phyloP scores from a whole-genome alignment of 1,140 invertebrate species.

The Galleria mellonella region DNA sequence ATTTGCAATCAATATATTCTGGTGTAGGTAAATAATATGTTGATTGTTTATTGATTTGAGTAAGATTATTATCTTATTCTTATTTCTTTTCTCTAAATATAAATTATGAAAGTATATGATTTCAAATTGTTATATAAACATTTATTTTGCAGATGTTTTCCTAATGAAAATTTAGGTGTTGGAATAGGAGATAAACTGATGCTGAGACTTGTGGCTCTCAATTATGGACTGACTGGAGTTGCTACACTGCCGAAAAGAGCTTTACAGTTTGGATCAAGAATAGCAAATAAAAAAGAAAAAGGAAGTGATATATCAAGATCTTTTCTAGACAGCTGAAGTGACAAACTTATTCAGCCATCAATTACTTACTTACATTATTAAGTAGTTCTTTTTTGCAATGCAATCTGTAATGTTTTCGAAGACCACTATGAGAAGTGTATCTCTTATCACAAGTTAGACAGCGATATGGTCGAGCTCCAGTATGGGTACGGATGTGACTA shows the following conservation, averaged over 20 bases:
- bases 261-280: slow-evolving; percentile 98
- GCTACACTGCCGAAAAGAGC: slow-evolving; percentile 90
- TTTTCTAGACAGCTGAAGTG: not conserved
- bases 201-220: slow-evolving; percentile 84
- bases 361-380: not conserved
- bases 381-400: slow-evolving; percentile 9
- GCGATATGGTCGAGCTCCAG: slow-evolving; percentile 88
- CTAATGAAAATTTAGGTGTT: slow-evolving; percentile 77
- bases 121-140: not conserved
- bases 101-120: not conserved
- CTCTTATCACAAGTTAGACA: slow-evolving; percentile 75
- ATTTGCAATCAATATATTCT: no score
- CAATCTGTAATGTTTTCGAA: slow-evolving; percentile 24
- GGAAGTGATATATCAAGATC: slow-evolving; percentile 83
- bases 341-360: not conserved
- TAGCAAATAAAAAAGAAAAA: slow-evolving; percentile 95
- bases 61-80: no score
- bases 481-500: slow-evolving; percentile 90
- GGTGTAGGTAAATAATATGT: no score
- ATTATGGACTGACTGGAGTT: slow-evolving; percentile 81
- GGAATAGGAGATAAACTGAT: slow-evolving; percentile 96
- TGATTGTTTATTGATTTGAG: no score
- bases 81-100: no score
- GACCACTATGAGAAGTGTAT: slow-evolving; percentile 46
- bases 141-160: slow-evolving; percentile 76